phyloP scores from a whole-genome alignment of 2,888 invertebrate genomes.

The Phortica magna region DNA sequence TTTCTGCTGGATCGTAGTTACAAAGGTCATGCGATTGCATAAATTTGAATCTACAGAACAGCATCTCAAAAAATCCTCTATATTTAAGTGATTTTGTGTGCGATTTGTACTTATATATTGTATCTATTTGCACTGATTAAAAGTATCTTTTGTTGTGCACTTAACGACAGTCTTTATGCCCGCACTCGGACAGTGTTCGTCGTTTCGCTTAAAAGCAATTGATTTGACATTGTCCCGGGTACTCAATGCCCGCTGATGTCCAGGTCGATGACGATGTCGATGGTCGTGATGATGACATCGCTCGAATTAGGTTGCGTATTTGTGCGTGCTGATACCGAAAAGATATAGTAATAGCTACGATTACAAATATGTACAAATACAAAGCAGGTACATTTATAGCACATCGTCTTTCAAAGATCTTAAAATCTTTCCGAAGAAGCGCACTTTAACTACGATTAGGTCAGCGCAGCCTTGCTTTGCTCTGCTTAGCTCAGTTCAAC shows the following conservation, averaged over 20 bases:
- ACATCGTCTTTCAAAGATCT: neutral
- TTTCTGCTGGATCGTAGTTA: constrained; percentile 55
- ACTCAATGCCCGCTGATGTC: constrained; percentile 2
- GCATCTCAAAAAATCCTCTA: neutral
- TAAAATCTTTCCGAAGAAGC: neutral
- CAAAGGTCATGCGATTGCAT: constrained; percentile 16
- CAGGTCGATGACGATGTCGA: constrained; percentile 1
- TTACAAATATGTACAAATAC: neutral
- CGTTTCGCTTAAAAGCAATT: constrained; percentile 21
- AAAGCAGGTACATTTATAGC: neutral
- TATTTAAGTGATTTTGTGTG: neutral
- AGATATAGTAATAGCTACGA: neutral
- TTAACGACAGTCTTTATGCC: constrained; percentile 3
- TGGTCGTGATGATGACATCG: constrained; percentile 7
- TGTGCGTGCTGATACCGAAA: neutral
- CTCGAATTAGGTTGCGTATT: constrained; percentile 16
- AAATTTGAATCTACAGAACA: neutral
- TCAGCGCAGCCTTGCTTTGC: neutral
- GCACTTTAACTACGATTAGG: neutral
- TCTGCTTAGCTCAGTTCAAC: neutral
- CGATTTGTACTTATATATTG: neutral
- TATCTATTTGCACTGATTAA: constrained; percentile 30
- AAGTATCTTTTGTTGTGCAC: constrained; percentile 28
- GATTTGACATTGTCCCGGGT: constrained; percentile 29
- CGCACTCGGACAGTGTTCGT: neutral